Evolutionary conservation across 37 sponge, comb jelly and placozoan genomes (phyloP).

Genomic region (Corticium candelabrum): DNA sequence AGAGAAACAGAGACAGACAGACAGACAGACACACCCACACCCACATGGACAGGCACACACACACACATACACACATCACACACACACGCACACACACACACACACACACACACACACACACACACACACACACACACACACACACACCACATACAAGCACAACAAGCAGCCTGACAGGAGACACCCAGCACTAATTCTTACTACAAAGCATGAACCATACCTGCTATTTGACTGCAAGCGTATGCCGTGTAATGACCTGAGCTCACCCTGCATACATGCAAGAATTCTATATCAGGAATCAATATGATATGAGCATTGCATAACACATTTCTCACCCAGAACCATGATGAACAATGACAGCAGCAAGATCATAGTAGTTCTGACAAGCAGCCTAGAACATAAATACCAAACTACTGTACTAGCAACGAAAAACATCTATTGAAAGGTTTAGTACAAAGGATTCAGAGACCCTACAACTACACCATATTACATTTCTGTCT

Average conservation of each 20-base stretch:
- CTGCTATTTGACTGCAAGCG: constrained; percentile 43
- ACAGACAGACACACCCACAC: too few species aligned
- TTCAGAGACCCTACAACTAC: too few species aligned
- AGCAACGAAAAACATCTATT: not conserved
- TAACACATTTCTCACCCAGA: constrained; percentile 72
- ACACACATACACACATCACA: too few species aligned
- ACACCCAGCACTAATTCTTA: too few species aligned
- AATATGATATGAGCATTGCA: too few species aligned
- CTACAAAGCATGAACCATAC: constrained; percentile 22
- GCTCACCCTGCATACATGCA: constrained; percentile 38
- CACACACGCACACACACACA: constrained; percentile 16
- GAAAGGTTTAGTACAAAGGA: too few species aligned
- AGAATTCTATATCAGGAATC: too few species aligned
- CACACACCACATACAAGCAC: too few species aligned
- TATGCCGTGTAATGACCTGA: constrained; percentile 72
- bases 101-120: constrained; percentile 21
- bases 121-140: constrained; percentile 16
- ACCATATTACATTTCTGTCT: not conserved
- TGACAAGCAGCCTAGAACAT: not conserved
- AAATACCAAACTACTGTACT: not conserved
- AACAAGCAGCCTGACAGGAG: too few species aligned
- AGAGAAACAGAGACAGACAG: too few species aligned
- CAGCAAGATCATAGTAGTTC: constrained; percentile 40
- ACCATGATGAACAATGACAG: constrained; percentile 71
- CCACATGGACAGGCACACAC: too few species aligned